A percentile compares a stretch with the other conserved stretches of the same genome.
Evolutionary conservation across 2,797 vertebrate genomes (phyloP).

Genomic region (Podarcis lilfordi): DNA sequence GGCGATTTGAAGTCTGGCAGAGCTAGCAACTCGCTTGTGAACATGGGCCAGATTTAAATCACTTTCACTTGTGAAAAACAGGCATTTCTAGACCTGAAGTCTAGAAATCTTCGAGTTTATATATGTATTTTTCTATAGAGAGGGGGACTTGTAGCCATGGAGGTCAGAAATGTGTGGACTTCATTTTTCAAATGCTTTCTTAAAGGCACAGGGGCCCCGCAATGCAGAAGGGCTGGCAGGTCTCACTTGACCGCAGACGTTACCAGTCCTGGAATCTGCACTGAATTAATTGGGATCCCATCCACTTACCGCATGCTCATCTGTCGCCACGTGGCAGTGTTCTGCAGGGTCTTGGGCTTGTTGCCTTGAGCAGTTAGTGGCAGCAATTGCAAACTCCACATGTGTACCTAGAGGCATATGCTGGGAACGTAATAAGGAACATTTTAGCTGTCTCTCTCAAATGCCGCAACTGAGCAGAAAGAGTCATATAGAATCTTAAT

Average conservation of each 20-base stretch:
- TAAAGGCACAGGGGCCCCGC: background rate
- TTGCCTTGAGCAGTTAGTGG: conserved; percentile 71
- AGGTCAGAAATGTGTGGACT: background rate
- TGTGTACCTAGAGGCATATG: conserved; percentile 8
- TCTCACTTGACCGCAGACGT: background rate
- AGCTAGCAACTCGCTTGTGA: too few species aligned
- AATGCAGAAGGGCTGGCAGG: background rate
- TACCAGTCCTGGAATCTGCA: background rate
- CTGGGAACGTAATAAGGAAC: conserved; percentile 63
- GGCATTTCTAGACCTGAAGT: too few species aligned
- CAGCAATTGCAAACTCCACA: conserved; percentile 76
- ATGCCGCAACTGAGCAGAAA: conserved; percentile 34
- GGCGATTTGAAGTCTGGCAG: too few species aligned
- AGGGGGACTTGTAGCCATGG: background rate
- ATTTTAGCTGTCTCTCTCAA: conserved; percentile 44
- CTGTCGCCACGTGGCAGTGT: conserved; percentile 58
- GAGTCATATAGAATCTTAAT: conserved; percentile 31
- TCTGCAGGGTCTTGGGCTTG: conserved; percentile 38
- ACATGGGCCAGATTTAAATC: too few species aligned
- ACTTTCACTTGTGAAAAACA: too few species aligned
- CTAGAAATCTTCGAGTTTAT: background rate
- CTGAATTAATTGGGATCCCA: background rate
- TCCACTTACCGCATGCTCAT: conserved; percentile 64
- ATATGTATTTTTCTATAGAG: background rate
- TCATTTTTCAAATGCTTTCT: background rate